Conservation (phyloP, 2,888 invertebrate genomes). For the Xylota segnis region DNA sequence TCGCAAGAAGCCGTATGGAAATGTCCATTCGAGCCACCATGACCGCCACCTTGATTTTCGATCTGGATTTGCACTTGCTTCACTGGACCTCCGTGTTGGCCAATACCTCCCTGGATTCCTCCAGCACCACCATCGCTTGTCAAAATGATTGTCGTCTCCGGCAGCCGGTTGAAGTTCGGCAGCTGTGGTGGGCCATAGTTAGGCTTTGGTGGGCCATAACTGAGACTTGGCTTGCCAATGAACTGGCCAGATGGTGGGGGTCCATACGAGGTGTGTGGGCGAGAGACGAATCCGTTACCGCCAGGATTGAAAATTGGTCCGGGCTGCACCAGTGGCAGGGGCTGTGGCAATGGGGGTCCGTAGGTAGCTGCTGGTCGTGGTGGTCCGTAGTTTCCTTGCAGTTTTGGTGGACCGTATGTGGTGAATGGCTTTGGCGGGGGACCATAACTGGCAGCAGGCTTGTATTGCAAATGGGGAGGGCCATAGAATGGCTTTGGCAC, state of each 20-base stretch:
- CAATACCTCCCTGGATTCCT: conserved; percentile 41
- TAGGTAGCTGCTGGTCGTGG: conserved; percentile 77
- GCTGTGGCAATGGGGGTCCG: conserved; percentile 82
- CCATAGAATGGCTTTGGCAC: conserved; percentile 84
- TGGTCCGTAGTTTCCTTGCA: conserved; percentile 76
- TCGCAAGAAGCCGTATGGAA: conserved; percentile 87
- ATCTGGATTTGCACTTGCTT: conserved; percentile 85
- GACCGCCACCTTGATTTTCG: conserved; percentile 81
- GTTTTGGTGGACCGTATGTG: conserved; percentile 83
- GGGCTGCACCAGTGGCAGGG: conserved; percentile 81
- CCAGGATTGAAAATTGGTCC: conserved; percentile 80
- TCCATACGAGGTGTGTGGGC: conserved; percentile 81
- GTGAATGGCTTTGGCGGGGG: conserved; percentile 81
- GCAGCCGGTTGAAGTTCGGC: conserved; percentile 77
- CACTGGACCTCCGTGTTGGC: conserved; percentile 85
- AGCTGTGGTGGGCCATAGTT: conserved; percentile 80
- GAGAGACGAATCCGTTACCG: conserved; percentile 79
- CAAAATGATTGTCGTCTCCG: conserved; percentile 80
- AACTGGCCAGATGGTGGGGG: conserved; percentile 79
- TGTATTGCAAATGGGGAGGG: conserved; percentile 82
- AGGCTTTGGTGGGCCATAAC: conserved; percentile 83
- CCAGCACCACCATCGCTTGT: conserved; percentile 64
- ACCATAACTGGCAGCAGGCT: conserved; percentile 79
- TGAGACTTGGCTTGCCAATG: conserved; percentile 76
- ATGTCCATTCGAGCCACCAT: conserved; percentile 82